Evolutionary conservation across 2,797 vertebrate species (phyloP).

Genomic region (Amazonetta brasiliensis): DNA sequence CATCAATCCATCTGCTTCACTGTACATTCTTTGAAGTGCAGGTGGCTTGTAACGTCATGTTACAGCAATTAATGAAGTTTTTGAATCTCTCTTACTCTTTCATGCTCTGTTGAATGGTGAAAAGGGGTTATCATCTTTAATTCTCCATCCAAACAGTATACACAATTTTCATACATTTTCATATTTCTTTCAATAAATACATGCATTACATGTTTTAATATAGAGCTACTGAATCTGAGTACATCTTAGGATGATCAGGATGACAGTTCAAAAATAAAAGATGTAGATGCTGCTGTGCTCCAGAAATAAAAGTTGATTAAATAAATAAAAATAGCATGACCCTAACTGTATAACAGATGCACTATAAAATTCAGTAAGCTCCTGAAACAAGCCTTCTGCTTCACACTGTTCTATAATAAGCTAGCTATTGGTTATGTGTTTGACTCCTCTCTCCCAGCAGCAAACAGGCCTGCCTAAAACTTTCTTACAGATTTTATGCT

Average conservation of each 20-base stretch:
- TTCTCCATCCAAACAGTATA: slow-evolving; percentile 57
- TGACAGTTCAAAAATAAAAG: neutral
- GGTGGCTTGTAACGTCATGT: slow-evolving; percentile 69
- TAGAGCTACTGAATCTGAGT: neutral
- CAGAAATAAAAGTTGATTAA: neutral
- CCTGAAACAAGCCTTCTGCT: neutral
- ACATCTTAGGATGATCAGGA: neutral
- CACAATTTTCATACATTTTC: slow-evolving; percentile 59
- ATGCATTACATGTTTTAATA: slow-evolving; percentile 14
- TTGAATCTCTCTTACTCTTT: slow-evolving; percentile 72
- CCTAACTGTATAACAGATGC: neutral
- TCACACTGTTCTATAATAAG: neutral
- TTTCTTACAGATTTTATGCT: neutral
- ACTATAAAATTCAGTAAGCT: neutral
- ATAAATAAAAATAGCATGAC: neutral
- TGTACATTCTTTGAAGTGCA: slow-evolving; percentile 75
- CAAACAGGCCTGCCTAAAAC: neutral
- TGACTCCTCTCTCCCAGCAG: neutral
- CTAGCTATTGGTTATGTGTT: neutral
- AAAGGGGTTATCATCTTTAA: slow-evolving; percentile 70
- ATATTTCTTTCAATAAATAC: slow-evolving; percentile 37
- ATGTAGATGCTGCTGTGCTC: neutral
- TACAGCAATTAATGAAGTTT: slow-evolving; percentile 77
- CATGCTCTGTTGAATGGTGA: slow-evolving; percentile 50
- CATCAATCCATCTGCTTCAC: slow-evolving; percentile 77